Evolutionary conservation across 2,113 vertebrate genomes (phyloP), one percentile per base, ranked within the genome.

Genomic region (Corythornis madagascariensis): DNA sequence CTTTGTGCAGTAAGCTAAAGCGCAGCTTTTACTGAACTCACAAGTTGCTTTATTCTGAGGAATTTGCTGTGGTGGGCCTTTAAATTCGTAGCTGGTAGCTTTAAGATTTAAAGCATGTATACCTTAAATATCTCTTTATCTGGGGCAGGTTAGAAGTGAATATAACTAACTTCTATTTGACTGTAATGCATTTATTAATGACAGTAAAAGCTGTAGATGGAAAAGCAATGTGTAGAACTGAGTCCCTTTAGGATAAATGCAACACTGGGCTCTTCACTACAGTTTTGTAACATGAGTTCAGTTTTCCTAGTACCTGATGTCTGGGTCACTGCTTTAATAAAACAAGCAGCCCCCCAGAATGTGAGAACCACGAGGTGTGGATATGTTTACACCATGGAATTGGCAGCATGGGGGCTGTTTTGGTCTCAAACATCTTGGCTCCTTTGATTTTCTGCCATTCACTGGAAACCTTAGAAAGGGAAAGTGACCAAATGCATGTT

Each of bases 401-500:
- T 65, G 33, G 29, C 59, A 59, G 4, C 1, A 3, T 76, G 71
- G 45, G 16, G 35, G 24, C 5, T 53, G 56, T 5, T 53, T 84
- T 2, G 0, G 2, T 73, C 47, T 64, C 52, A 73, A 88, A 85
- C 29, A 13, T 65, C 42, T 72, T 71, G 13, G 11, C 69, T 67
- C 16, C 66, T 79, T 80, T 86, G 79, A 83, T 87, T 93, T 85
- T 89, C 38, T 91, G 76, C 84, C 81, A 87, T 84, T 87, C 82
- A 60, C 78, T 73, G 84, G 72, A 56, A 93, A 72, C 84, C 78
- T 63, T 80, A 67, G 43, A 88, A 94, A 93, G 96, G 80, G 92
- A 96, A 96, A 91, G 96, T 96, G 97, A 92, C 96, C 96, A 97
- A 96, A 97, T 61, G 94, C 42, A 0, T 98, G 95, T 98, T 98